phyloP scores from a whole-genome alignment of 2,113 vertebrate species.

The Cinclus mexicanus region DNA sequence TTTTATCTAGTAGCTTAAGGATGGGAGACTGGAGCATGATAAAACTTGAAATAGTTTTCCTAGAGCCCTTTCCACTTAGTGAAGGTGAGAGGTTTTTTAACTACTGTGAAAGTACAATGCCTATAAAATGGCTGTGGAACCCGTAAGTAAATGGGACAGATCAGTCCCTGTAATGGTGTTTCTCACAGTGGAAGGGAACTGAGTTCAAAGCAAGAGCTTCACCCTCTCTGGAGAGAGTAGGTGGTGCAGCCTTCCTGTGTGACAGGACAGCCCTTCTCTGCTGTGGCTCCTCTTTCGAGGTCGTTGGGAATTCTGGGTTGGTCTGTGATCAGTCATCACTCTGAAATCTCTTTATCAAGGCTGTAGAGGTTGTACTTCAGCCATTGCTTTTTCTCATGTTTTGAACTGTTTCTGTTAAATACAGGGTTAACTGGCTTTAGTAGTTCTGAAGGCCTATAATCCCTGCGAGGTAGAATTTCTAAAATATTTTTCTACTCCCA shows the following conservation, averaged over 20 bases:
- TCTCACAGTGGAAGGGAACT: accelerated
- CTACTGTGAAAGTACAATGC: not conserved
- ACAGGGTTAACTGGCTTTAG: not conserved
- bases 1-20: not conserved
- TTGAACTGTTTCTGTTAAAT: not conserved
- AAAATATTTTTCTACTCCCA: not conserved
- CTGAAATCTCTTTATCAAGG: not conserved
- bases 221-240: not conserved
- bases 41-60: not conserved
- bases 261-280: not conserved
- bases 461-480: not conserved
- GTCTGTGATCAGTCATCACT: not conserved
- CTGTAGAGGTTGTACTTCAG: not conserved
- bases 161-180: not conserved
- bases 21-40: not conserved
- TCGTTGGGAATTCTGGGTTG: not conserved
- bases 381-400: not conserved
- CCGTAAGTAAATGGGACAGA: accelerated
- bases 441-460: not conserved
- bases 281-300: not conserved
- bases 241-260: not conserved
- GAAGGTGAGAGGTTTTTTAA: not conserved
- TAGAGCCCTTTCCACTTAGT: not conserved
- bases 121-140: not conserved
- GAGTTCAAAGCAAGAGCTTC: not conserved